Conservation (phyloP, 2,797 vertebrate genomes). For the Austrolebias charrua region DNA sequence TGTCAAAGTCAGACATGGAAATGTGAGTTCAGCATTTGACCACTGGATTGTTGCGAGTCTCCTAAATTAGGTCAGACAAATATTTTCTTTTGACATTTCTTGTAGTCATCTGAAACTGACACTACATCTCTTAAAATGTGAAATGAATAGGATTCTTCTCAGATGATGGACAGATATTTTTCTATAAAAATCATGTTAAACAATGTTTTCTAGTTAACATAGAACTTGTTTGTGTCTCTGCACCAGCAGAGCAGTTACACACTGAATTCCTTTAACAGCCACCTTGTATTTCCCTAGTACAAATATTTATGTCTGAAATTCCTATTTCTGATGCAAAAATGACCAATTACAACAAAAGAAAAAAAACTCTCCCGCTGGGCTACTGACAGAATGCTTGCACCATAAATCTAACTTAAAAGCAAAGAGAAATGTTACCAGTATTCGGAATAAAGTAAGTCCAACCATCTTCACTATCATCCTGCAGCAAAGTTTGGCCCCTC, state of each 20-base stretch:
- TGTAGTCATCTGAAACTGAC: too few species aligned
- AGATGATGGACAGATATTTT: too few species aligned
- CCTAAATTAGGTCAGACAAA: too few species aligned
- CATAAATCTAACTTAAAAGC: background rate
- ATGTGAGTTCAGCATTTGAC: too few species aligned
- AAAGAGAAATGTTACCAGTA: background rate
- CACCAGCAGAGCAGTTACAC: conserved; percentile 2
- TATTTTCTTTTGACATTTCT: too few species aligned
- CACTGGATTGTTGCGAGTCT: too few species aligned
- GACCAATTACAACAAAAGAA: conserved; percentile 9
- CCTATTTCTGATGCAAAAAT: conserved; percentile 4
- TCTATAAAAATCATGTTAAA: too few species aligned
- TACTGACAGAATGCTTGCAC: conserved; percentile 12
- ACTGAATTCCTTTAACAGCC: conserved; percentile 8
- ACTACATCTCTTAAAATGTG: too few species aligned
- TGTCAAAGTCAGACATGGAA: too few species aligned
- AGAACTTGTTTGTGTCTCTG: background rate
- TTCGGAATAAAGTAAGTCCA: background rate
- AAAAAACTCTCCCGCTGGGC: conserved; percentile 8
- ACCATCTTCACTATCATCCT: background rate
- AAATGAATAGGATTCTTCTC: too few species aligned
- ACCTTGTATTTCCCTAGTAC: background rate
- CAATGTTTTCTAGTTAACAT: too few species aligned
- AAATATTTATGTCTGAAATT: background rate
- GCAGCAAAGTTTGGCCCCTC: too few species aligned